Evolutionary conservation across 1,140 invertebrate species (phyloP).

Genomic region (Chironomus tepperi): DNA sequence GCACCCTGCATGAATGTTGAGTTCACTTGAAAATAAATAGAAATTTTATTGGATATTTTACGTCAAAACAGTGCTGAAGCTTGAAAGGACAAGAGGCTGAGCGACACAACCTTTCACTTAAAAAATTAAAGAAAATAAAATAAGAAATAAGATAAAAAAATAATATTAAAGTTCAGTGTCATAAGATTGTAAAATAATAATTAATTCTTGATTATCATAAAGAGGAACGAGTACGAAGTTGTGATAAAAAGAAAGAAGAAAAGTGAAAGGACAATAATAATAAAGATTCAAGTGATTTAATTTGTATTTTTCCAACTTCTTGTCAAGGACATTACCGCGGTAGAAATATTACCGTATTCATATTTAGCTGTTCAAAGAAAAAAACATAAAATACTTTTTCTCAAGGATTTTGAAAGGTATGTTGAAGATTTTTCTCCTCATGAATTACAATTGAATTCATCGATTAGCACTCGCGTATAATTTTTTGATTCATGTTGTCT

Average conservation of each 20-base stretch:
- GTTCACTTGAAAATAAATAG: no score
- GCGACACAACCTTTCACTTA: no score
- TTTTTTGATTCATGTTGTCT: neutral
- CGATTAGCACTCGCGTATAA: neutral
- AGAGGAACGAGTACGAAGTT: neutral
- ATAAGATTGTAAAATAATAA: neutral
- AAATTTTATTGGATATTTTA: no score
- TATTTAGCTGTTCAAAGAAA: neutral
- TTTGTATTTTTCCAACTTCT: neutral
- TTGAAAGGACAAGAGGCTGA: no score
- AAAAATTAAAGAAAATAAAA: no score
- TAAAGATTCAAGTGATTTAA: neutral
- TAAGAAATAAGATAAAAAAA: no score
- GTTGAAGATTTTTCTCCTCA: neutral
- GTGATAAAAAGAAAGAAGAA: slow-evolving; percentile 6
- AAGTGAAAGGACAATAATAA: slow-evolving; percentile 2
- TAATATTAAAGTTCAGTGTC: neutral
- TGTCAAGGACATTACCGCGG: neutral
- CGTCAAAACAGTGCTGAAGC: no score
- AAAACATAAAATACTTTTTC: neutral
- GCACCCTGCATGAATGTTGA: no score
- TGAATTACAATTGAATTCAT: neutral
- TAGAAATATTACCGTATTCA: neutral
- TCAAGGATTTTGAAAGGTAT: neutral
- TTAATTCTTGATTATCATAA: neutral